phyloP scores from a whole-genome alignment of 2,888 invertebrate species.

The Philopedon plagiatum region DNA sequence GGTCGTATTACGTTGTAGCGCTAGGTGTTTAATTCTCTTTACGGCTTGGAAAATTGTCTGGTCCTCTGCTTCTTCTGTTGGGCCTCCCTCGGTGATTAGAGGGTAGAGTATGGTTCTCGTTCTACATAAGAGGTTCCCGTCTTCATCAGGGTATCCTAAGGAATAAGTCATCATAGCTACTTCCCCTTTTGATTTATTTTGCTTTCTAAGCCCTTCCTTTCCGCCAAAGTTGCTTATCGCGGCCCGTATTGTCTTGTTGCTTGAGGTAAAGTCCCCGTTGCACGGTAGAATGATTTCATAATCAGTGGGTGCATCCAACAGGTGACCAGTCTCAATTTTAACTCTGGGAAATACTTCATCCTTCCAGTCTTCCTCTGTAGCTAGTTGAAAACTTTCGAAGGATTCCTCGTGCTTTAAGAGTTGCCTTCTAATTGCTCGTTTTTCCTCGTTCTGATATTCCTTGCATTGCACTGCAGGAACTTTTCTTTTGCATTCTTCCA shows the following conservation, averaged over 20 bases:
- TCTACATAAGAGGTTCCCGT: slow-evolving; percentile 35
- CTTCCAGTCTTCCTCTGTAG: slow-evolving; percentile 11
- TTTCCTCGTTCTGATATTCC: too few relatives aligned
- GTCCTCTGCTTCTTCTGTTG: slow-evolving; percentile 15
- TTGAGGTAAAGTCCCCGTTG: not conserved
- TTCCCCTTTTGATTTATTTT: slow-evolving; percentile 40
- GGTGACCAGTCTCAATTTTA: not conserved
- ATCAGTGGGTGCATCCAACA: slow-evolving; percentile 5
- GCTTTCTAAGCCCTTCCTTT: slow-evolving; percentile 26
- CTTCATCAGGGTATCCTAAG: slow-evolving; percentile 49
- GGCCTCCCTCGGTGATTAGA: not conserved
- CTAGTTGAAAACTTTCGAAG: not conserved
- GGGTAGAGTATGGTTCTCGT: slow-evolving; percentile 44
- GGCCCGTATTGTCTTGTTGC: not conserved
- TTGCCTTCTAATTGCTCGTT: too few relatives aligned
- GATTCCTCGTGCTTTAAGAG: not conserved
- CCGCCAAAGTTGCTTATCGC: slow-evolving; percentile 41
- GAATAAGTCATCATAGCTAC: slow-evolving; percentile 47
- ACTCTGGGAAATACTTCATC: not conserved
- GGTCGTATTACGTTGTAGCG: not conserved
- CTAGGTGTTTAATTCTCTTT: slow-evolving; percentile 23
- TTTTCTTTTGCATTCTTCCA: too few relatives aligned
- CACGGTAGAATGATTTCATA: slow-evolving; percentile 6
- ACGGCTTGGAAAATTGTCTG: slow-evolving; percentile 12
- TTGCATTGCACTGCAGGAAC: too few relatives aligned